Evolutionary conservation across 2,888 invertebrate genomes (phyloP).

Genomic region (Pristionchus mayeri): DNA sequence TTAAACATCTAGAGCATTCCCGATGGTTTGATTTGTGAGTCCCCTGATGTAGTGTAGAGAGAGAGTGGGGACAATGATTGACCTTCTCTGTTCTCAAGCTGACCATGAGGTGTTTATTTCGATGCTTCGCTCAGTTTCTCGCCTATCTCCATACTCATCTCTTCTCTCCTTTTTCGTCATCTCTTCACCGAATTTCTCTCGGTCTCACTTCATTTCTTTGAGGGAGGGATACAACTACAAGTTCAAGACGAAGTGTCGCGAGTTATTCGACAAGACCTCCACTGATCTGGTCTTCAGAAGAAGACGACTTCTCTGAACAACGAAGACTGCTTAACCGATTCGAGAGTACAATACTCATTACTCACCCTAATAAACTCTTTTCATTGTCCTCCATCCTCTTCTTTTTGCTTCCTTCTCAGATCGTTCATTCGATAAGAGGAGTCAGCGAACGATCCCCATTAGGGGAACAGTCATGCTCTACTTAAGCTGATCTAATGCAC

Average conservation of each 20-base stretch:
- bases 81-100: background rate
- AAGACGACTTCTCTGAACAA: background rate
- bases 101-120: background rate
- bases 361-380: slow-evolving; percentile 21
- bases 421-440: background rate
- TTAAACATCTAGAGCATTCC: too few species aligned
- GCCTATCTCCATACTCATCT: slow-evolving; percentile 1
- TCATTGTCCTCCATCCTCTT: background rate
- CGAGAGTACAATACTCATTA: background rate
- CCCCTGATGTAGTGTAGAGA: too few species aligned
- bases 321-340: background rate
- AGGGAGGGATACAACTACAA: slow-evolving; percentile 49
- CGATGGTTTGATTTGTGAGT: too few species aligned
- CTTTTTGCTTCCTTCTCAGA: slow-evolving; percentile 16
- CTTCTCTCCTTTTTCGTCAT: background rate
- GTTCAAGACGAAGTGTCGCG: slow-evolving; percentile 44
- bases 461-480: background rate
- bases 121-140: background rate
- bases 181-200: background rate
- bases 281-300: slow-evolving; percentile 27
- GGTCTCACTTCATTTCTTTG: slow-evolving; percentile 18
- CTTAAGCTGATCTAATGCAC: slow-evolving; percentile 9
- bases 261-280: slow-evolving; percentile 39
- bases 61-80: too few species aligned
- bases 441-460: slow-evolving; percentile 11